Evolutionary conservation across 1,140 invertebrate species (phyloP), one percentile per base, ranked within the genome.

Genomic region (Steinernema feltiae): DNA sequence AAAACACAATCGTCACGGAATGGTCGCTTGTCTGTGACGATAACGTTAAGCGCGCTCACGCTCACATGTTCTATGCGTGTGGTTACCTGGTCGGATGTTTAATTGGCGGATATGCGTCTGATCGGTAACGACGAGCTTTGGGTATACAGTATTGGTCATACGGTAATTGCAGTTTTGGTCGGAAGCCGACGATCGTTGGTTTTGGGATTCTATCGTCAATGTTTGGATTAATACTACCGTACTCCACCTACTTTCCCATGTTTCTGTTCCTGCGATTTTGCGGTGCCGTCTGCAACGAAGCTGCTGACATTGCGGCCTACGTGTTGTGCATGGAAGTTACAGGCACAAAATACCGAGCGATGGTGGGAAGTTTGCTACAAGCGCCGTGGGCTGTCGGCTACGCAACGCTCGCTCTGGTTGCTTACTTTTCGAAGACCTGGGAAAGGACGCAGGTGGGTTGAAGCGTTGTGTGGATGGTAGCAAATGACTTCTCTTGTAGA

Each of bases 251-350:
- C 71, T 85, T 85, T 70, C 84, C 84, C 1, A 82, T 85, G 82
- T 85, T 85, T 73, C 75, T 85, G 1, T 84, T 85, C 48, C 81
- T 85, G 74, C 82, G 84, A 24, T 85, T 85, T 46, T 81, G 80
- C 53, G 80, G 82, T 12, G 84, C 84, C n/a, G 82, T 86, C 30
- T 85, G 85, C 71, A 85, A 85, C 73, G 84, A 85, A 78, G 84
- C 84, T 1, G 84, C 84, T 29, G 84, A 85, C 77, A 72, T 85
- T 70, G 84, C 84, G 24, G 84, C 84, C n/a, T 85, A 85, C 69
- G 83, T 85, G n/a, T 76, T 85, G 27, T 86, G 84, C 35, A 85
- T 85, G 84, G 84, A 85, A 74, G 84, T 85, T 72, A 86, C 84
- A 27, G 83, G 83, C 29, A 86, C 82, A 15, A 73, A 78, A 48